A percentile compares a stretch with the other conserved stretches of the same genome.
Evolutionary conservation across 2,113 vertebrate genomes (phyloP).

Genomic region (Pseudopipra pipra): DNA sequence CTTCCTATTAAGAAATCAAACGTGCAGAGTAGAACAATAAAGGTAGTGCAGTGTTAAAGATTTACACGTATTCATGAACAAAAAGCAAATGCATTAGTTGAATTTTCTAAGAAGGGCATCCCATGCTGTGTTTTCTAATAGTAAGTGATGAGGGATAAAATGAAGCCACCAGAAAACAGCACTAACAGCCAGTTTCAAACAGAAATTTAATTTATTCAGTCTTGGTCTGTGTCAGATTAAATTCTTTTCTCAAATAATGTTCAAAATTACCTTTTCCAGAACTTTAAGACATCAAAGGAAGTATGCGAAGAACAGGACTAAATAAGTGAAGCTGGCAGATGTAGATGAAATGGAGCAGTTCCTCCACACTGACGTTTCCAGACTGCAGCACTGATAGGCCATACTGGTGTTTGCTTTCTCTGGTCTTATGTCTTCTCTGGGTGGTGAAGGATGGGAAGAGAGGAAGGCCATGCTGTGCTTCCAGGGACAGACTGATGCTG

Average conservation of each 20-base stretch:
- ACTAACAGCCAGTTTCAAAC: neutral
- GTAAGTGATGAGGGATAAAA: neutral
- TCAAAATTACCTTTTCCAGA: neutral
- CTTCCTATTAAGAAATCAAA: neutral
- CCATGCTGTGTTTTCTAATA: neutral
- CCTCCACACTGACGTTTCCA: rapidly evolving
- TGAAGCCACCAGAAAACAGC: neutral
- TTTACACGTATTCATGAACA: neutral
- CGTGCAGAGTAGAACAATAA: rapidly evolving
- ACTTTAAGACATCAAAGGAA: neutral
- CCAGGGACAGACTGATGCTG: neutral
- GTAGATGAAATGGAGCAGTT: neutral
- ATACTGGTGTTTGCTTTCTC: neutral
- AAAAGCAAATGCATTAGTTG: neutral
- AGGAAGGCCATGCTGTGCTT: neutral
- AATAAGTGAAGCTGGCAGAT: neutral
- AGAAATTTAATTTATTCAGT: conserved; percentile 8
- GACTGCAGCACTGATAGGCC: neutral
- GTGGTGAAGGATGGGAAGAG: neutral
- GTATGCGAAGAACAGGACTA: neutral
- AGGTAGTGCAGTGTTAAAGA: neutral
- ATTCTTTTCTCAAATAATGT: neutral
- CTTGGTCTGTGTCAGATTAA: neutral
- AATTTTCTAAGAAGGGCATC: neutral
- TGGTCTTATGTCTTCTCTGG: neutral